These are phyloP conservation scores for Orchesella flavescens DNA, from an alignment of 2,888 invertebrate genomes.

Conservation along the genomic window DNA sequence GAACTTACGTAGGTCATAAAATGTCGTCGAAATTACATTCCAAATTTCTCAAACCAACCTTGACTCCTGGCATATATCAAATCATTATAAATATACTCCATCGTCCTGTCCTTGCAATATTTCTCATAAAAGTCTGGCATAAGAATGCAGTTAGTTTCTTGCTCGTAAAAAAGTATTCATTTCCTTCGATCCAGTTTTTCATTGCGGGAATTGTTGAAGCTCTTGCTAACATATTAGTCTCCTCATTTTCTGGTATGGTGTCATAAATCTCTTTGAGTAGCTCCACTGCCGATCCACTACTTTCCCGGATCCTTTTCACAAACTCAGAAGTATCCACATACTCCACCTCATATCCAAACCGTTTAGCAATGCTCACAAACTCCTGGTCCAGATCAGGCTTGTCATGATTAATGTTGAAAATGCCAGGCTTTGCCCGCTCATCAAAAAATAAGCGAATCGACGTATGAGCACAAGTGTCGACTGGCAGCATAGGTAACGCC, in stretches of 20 bases:
- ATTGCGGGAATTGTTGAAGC: not conserved
- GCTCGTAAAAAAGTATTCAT: not conserved
- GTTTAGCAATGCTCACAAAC: conserved; percentile 23
- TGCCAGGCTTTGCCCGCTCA: not conserved
- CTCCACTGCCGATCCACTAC: too few species aligned
- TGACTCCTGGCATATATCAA: conserved; percentile 10
- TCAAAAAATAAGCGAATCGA: conserved; percentile 24
- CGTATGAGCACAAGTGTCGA: conserved; percentile 17
- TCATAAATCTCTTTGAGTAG: conserved; percentile 2
- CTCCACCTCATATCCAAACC: conserved; percentile 25
- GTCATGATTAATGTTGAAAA: conserved; percentile 39
- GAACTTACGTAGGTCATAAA: too few species aligned
- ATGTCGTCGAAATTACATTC: too few species aligned
- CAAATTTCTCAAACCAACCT: conserved; percentile 32
- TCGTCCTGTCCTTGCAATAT: not conserved
- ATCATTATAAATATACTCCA: conserved; percentile 25
- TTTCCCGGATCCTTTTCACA: conserved; percentile 14
- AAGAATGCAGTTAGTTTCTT: not conserved
- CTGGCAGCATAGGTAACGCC: conserved; percentile 32
- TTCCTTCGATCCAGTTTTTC: not conserved
- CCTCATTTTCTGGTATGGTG: not conserved
- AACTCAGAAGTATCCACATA: conserved; percentile 35
- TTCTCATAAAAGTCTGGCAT: conserved; percentile 15
- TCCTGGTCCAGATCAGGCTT: conserved; percentile 29
- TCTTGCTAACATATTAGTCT: too few species aligned